Evolutionary conservation across 2,888 invertebrate genomes (phyloP), one percentile per base, ranked within the genome.

Genomic region (Paralinhomoeus sp.): DNA sequence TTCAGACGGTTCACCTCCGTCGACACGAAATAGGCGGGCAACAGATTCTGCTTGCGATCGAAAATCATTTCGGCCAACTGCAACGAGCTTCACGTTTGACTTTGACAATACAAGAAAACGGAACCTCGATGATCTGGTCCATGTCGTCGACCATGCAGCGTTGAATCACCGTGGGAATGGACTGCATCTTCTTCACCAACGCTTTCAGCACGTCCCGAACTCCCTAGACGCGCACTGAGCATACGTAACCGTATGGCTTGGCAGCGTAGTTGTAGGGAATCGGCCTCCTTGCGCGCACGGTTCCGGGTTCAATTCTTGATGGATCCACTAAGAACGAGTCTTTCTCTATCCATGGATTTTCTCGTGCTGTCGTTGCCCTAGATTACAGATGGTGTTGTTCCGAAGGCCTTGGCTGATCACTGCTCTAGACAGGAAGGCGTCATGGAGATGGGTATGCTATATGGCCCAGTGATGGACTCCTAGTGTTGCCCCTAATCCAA

Each of bases 21-120:
- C 0, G 85, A 81, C 50, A 91, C 78, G 55, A 93, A 80, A 65
- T 91, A 91, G 7, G 83, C 83, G 1, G 91, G 91, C 45, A 91
- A 66, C 34, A 91, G 69, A 57, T 85, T 85, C 22, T 81, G 78
- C 64, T 84, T 80, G 34, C 89, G 72, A 63, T 91, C 82, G 68
- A 89, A 81, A 57, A 91, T 84, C 56, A 80, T 78, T 51, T 78
- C 75, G 48, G 87, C 75, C 1, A 87, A 77, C 62, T 64, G 50
- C 24, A 18, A 37, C 22, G 12, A 20, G 21, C n/a, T n/a, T 9
- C 18, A 37, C 9, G 13, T 24, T 18, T 12, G 18, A 22, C 17
- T 43, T 27, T 15, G 24, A 17, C 27, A 43, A 24, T 24, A 7
- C 9, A 31, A 31, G 18, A 36, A 36, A 9, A 36, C 5, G 13